phyloP scores from a whole-genome alignment of 1,140 invertebrate genomes.

The Lasioglossum albipes region DNA sequence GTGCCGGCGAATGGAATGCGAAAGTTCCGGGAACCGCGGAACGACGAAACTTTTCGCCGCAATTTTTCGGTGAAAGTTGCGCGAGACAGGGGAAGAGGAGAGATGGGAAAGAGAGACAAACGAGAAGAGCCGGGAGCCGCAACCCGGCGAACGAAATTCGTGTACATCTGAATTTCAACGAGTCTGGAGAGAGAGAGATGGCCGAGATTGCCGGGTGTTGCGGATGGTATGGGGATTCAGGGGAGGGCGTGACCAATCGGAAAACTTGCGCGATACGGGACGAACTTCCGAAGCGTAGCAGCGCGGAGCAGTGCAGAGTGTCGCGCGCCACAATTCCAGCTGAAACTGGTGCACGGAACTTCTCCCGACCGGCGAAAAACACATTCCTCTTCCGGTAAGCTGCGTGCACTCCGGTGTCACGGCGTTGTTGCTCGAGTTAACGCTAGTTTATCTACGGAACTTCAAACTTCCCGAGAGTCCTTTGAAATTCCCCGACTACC shows the following conservation, averaged over 20 bases:
- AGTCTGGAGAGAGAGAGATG: background rate
- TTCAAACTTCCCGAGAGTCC: background rate
- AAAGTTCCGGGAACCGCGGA: background rate
- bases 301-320: too few relatives aligned
- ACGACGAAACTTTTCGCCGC: background rate
- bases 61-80: background rate
- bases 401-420: background rate
- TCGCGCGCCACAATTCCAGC: background rate
- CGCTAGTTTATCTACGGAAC: background rate
- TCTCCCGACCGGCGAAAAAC: slow-evolving; percentile 1
- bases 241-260: slow-evolving; percentile 27
- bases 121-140: background rate
- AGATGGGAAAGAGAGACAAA: background rate
- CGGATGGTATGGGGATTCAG: background rate
- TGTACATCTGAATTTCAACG: slow-evolving; percentile 26
- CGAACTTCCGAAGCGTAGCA: slow-evolving; percentile 16
- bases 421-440: slow-evolving; percentile 9
- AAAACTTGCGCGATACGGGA: slow-evolving; percentile 16
- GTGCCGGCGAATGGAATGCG: too few relatives aligned
- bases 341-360: slow-evolving; percentile 49
- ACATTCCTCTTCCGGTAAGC: slow-evolving; percentile 18
- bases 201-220: background rate
- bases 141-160: slow-evolving; percentile 5
- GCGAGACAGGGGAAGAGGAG: background rate
- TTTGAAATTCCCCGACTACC: slow-evolving; percentile 8